Base-by-base conservation (phyloP, 92 coral and sea anemone genomes). In the Palythoa grandiflora region DNA sequence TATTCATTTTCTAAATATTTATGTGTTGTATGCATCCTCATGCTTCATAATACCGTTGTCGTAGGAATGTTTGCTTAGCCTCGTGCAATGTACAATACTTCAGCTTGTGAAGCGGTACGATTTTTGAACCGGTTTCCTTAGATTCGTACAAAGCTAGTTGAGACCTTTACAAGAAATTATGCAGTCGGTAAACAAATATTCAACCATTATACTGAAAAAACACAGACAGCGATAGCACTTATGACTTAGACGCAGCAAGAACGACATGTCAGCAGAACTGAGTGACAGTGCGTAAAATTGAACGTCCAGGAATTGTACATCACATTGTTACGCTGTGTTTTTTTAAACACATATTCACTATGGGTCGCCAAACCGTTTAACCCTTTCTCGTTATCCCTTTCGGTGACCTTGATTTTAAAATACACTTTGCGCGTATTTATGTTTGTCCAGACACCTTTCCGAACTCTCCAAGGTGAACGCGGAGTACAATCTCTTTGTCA, bases 361-460 rank as follows among this genome's bases (percentile, higher is more conserved):
- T 68, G 61, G 75, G 75, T 81, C 86, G 57, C 75, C 75, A 81
- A 65, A 66, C 17, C 86, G 59, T 81, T 81, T 81, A 81, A 81
- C 86, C 86, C 48, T 65, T 81, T 66, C 75, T 81, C 39, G 71
- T 81, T 81, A 81, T 81, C 75, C 75, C 44, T 81, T 48, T 68
- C 28, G 86, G 63, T 66, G 86, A 65, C 75, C 86, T 55, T 20
- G 75, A 66, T 81, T 44, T 70, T 35, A 35, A 36, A 68, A 4
- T 65, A 47, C 12, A 81, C 86, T 65, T 66, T 71, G 19, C 75
- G n/a, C 5, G 28, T 81, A 28, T 81, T 47, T 81, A 21, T 77
- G 86, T 47, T 81, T 81, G 52, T 21, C 75, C 40, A 19, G 71
- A 37, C 73, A 68, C 40, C 17, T 15, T 13, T 20, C 50, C 44